Evolutionary conservation across 2,797 vertebrate genomes (phyloP).

Genomic region (Danio aesculapii): DNA sequence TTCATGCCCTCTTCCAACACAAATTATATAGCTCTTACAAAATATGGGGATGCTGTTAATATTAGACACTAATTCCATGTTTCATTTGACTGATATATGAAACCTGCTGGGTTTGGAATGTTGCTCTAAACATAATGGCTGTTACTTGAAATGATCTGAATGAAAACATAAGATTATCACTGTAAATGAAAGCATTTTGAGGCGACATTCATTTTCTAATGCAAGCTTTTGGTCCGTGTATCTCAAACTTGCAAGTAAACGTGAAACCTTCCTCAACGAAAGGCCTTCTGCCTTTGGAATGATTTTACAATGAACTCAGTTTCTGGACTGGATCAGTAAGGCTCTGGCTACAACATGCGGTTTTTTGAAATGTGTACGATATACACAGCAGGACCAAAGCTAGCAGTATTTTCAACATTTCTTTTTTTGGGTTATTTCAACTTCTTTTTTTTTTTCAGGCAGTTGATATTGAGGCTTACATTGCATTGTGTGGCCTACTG

Average conservation of each 20-base stretch:
- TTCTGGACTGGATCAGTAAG: conserved; percentile 40
- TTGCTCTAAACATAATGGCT: conserved; percentile 36
- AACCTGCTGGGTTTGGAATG: conserved; percentile 36
- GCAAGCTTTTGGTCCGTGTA: conserved; percentile 26
- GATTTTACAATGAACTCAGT: conserved; percentile 40
- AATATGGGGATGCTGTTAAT: conserved; percentile 58
- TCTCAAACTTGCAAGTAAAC: conserved; percentile 27
- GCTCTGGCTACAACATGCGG: conserved; percentile 52
- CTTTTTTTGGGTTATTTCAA: not conserved
- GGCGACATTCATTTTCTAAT: conserved; percentile 7
- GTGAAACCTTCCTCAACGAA: conserved; percentile 4
- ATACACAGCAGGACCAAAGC: conserved; percentile 6
- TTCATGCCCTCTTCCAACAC: conserved; percentile 80
- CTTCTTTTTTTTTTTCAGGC: conserved; percentile 4
- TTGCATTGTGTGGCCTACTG: not conserved
- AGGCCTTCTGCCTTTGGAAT: conserved; percentile 46
- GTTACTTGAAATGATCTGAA: conserved; percentile 4
- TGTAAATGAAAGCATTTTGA: conserved; percentile 20
- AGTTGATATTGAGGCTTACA: conserved; percentile 6
- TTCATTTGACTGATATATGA: conserved; percentile 6
- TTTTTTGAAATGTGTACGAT: conserved; percentile 15
- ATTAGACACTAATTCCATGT: conserved; percentile 47
- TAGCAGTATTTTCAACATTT: not conserved
- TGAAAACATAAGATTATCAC: conserved; percentile 5
- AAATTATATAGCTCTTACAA: conserved; percentile 72